A percentile compares a stretch with the other conserved stretches of the same genome.
Conservation (phyloP, 2,113 vertebrate species). For the Patagioenas fasciata region DNA sequence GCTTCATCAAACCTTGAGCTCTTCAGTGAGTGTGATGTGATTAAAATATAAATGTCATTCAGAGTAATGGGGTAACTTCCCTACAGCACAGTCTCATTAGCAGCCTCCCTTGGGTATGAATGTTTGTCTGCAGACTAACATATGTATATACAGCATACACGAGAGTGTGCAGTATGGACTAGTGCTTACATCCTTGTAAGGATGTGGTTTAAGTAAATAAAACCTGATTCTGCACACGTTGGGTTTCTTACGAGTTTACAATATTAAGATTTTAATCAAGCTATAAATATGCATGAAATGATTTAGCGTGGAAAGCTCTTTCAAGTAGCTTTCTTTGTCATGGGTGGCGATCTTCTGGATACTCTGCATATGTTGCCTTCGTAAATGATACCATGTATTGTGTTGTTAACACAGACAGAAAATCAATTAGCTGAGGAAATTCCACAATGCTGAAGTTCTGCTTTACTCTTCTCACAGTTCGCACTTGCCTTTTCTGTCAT, state of each 20-base stretch:
- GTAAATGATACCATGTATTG: not conserved
- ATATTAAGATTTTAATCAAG: not conserved
- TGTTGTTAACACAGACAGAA: slow-evolving; percentile 7
- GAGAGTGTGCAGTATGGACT: not conserved
- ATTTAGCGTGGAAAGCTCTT: not conserved
- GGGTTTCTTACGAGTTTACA: not conserved
- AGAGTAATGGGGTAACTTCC: slow-evolving; percentile 22
- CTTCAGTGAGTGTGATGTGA: slow-evolving; percentile 37
- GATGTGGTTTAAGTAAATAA: not conserved
- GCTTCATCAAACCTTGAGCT: slow-evolving; percentile 33
- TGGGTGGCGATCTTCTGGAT: not conserved
- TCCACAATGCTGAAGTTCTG: not conserved
- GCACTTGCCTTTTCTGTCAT: not conserved
- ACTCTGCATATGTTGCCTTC: not conserved
- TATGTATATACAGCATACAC: not conserved
- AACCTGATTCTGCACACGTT: not conserved
- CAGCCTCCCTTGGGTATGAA: not conserved
- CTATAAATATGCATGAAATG: not conserved
- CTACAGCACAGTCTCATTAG: slow-evolving; percentile 33
- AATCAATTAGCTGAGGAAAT: not conserved
- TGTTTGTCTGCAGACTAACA: not conserved
- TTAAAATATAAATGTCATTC: slow-evolving; percentile 48
- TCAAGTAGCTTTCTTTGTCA: not conserved
- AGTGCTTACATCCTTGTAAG: not conserved
- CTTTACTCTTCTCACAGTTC: not conserved